These are phyloP conservation scores for Lycocorax pyrrhopterus DNA, from an alignment of 2,113 vertebrate species.

Conservation along the genomic window DNA sequence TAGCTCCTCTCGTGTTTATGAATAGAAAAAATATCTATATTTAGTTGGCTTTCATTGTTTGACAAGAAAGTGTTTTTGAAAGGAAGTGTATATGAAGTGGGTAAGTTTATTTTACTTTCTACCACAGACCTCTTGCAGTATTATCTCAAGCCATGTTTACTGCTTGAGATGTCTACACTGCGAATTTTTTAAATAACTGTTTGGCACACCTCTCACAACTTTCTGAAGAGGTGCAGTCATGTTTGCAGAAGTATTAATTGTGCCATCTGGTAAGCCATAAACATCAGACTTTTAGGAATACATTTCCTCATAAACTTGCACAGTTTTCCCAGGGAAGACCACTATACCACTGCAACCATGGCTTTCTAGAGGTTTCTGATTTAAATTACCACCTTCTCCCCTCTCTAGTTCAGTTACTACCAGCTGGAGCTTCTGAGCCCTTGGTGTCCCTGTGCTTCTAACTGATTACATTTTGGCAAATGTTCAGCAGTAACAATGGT, in stretches of 20 bases:
- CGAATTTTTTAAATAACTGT: background rate
- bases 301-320: background rate
- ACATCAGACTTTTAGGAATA: background rate
- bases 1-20: background rate
- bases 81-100: background rate
- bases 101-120: background rate
- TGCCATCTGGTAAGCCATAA: background rate
- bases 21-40: background rate
- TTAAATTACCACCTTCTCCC: background rate
- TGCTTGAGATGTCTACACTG: background rate
- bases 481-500: background rate
- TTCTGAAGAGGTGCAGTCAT: background rate
- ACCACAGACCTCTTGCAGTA: background rate
- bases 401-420: background rate
- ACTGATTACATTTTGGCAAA: background rate
- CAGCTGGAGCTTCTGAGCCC: background rate
- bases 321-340: background rate
- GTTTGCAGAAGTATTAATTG: slow-evolving; percentile 1
- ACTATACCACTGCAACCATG: background rate
- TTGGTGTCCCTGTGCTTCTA: background rate
- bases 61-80: background rate
- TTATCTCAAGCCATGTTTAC: background rate
- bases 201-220: background rate
- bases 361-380: background rate
- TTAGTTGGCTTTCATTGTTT: background rate